A percentile compares a stretch with the other conserved stretches of the same genome.
These are phyloP conservation scores for Sinodicranocentrus sp. DNA, from an alignment of 2,888 invertebrate species.

Conservation along the genomic window DNA sequence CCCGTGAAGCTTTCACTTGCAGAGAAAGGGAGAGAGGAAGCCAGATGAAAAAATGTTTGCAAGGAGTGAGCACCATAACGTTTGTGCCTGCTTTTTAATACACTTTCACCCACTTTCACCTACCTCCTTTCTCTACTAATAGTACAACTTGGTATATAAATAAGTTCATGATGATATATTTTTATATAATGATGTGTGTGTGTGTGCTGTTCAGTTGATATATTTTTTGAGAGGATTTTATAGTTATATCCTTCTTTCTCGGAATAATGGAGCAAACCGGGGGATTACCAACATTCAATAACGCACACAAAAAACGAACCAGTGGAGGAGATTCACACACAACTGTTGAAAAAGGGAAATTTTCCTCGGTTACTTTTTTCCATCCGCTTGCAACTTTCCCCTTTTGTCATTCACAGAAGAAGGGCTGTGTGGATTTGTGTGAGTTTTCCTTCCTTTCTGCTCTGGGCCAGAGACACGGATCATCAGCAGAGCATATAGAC, in stretches of 20 bases:
- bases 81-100: not conserved
- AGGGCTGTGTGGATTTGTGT: not conserved
- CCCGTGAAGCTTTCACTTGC: not conserved
- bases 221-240: no score
- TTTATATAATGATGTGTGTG: no score
- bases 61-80: no score
- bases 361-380: not conserved
- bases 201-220: no score
- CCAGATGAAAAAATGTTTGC: not conserved
- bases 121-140: not conserved
- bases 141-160: no score
- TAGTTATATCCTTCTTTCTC: no score
- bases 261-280: not conserved
- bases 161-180: no score
- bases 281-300: not conserved
- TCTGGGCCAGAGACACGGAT: not conserved
- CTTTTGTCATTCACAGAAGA: not conserved
- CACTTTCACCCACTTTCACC: slow-evolving; percentile 10
- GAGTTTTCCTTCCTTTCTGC: not conserved
- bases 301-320: not conserved
- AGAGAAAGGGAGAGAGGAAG: not conserved
- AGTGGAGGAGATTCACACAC: not conserved
- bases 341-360: slow-evolving; percentile 1
- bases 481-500: not conserved
- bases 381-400: not conserved